Evolutionary conservation across 2,113 vertebrate genomes (phyloP).

Genomic region (Semnornis frantzii): DNA sequence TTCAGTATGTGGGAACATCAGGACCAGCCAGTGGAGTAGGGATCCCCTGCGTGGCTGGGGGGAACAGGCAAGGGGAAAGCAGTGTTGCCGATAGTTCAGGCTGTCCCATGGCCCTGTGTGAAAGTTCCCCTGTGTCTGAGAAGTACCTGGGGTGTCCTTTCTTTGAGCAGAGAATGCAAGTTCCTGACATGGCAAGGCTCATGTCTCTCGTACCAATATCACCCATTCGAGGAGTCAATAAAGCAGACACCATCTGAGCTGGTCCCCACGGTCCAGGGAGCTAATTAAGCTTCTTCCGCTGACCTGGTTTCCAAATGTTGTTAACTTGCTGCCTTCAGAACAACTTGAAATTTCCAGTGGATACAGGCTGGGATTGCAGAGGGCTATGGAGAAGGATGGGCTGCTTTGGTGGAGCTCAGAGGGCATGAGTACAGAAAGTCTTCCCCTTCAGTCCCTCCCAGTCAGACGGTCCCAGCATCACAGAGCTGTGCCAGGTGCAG

Average conservation of each 20-base stretch:
- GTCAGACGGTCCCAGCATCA: fast-evolving
- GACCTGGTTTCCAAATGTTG: constrained; percentile 67
- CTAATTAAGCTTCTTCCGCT: constrained; percentile 53
- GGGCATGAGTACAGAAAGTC: neutral
- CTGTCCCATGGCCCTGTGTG: neutral
- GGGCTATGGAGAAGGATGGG: neutral
- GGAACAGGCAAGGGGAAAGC: neutral
- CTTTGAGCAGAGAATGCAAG: fast-evolving
- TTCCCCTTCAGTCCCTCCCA: neutral
- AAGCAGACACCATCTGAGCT: neutral
- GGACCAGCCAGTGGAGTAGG: neutral
- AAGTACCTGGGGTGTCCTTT: neutral
- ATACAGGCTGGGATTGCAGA: neutral
- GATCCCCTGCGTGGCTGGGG: neutral
- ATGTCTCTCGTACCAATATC: fast-evolving
- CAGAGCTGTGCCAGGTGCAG: fast-evolving
- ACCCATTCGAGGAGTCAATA: neutral
- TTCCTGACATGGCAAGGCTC: fast-evolving
- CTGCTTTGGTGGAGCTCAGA: neutral
- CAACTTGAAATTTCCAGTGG: constrained; percentile 20
- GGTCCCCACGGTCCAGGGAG: constrained; percentile 40
- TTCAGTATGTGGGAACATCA: neutral
- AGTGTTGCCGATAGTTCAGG: neutral
- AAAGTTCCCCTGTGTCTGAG: neutral
- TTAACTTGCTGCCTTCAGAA: constrained; percentile 48